Conservation (phyloP, 2,797 vertebrate genomes). For the Allobates femoralis region DNA sequence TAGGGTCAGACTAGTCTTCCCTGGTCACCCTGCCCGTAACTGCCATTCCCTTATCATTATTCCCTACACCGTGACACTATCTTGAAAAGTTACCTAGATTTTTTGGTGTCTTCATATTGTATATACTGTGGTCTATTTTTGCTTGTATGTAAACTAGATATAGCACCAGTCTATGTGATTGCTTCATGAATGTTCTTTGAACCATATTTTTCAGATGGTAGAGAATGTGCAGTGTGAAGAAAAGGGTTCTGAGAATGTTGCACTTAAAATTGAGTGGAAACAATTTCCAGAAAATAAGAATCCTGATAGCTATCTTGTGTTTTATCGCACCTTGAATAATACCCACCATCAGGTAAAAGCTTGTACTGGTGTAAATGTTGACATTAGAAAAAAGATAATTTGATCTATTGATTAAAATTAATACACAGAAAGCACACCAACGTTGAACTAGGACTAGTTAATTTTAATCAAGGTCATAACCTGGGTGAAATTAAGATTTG, state of each 20-base stretch:
- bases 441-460: too few species aligned
- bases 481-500: too few species aligned
- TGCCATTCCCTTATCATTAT: too few species aligned
- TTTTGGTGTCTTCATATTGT: too few species aligned
- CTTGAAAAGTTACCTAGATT: too few species aligned
- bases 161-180: neutral
- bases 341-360: constrained; percentile 75
- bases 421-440: too few species aligned
- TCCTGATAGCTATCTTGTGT: constrained; percentile 78
- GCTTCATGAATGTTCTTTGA: neutral
- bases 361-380: neutral
- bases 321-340: constrained; percentile 69
- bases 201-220: constrained; percentile 49
- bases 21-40: too few species aligned
- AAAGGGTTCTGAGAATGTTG: constrained; percentile 63
- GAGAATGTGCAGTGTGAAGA: constrained; percentile 70
- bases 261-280: constrained; percentile 77
- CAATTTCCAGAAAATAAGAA: constrained; percentile 71
- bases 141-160: neutral
- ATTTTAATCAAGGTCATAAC: too few species aligned
- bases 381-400: neutral
- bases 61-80: too few species aligned
- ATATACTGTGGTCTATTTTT: neutral
- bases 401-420: too few species aligned
- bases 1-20: too few species aligned